phyloP scores from a whole-genome alignment of 1,140 invertebrate genomes.

The Euwallacea fornicatus region DNA sequence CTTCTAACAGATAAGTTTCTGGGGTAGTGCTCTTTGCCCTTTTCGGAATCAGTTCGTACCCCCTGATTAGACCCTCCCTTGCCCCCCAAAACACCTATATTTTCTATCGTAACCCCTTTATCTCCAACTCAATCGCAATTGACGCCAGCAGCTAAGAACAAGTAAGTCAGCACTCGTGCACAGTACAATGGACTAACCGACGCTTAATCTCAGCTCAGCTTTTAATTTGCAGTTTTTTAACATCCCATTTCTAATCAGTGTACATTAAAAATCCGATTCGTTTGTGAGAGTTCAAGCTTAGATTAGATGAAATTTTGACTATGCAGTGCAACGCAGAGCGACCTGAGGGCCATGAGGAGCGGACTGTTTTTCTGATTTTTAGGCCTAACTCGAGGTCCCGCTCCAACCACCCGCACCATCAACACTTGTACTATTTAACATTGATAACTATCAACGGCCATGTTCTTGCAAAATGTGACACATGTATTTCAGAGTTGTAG shows the following conservation, averaged over 20 bases:
- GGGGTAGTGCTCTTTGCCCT: conserved; percentile 19
- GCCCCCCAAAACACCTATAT: conserved; percentile 3
- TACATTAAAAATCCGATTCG: conserved; percentile 47
- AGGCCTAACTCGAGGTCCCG: conserved; percentile 40
- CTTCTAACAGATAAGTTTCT: conserved; percentile 35
- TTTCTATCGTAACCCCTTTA: conserved; percentile 19
- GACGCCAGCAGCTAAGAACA: conserved; percentile 43
- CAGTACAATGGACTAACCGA: conserved; percentile 54
- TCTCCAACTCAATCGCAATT: conserved; percentile 35
- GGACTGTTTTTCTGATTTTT: conserved; percentile 35
- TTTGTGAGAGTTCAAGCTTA: conserved; percentile 52
- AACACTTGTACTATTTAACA: conserved; percentile 44
- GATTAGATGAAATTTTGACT: conserved; percentile 37
- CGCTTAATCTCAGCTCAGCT: conserved; percentile 55
- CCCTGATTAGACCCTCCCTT: too few species aligned
- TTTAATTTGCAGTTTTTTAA: conserved; percentile 54
- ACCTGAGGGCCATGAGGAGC: background rate
- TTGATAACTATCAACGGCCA: conserved; percentile 49
- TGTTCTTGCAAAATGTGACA: conserved; percentile 53
- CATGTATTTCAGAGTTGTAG: conserved; percentile 48
- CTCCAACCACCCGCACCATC: conserved; percentile 38
- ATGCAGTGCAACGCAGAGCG: conserved; percentile 14
- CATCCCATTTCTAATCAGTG: conserved; percentile 51
- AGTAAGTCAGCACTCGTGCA: conserved; percentile 54
- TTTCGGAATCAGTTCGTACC: background rate